A percentile compares a stretch with the other conserved stretches of the same genome.
phyloP scores from a whole-genome alignment of 2,797 vertebrate species.

The Scomberomorus guttatus region DNA sequence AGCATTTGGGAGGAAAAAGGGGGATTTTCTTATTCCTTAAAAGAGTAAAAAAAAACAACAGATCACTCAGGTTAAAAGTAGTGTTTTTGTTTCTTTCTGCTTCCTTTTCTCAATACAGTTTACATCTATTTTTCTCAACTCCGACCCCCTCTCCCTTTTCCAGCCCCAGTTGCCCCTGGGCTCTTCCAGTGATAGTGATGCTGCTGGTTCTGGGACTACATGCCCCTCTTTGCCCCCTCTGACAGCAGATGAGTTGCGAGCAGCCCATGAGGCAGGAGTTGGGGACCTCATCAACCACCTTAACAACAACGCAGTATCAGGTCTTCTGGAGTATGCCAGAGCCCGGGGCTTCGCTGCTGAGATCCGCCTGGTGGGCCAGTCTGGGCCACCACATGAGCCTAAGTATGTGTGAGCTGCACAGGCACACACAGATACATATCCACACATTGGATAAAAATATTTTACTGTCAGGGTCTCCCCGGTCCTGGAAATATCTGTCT shows the following conservation, averaged over 20 bases:
- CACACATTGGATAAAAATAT: not conserved
- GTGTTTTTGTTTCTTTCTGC: conserved; percentile 6
- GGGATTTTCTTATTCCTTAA: not conserved
- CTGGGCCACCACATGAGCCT: conserved; percentile 94
- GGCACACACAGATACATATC: not conserved
- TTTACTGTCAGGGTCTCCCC: not conserved
- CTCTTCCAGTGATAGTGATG: conserved; percentile 73
- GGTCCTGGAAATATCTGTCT: not conserved
- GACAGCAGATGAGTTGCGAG: conserved; percentile 86
- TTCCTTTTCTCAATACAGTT: not conserved
- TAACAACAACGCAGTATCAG: conserved; percentile 94
- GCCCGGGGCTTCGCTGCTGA: conserved; percentile 96
- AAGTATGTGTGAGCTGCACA: conserved; percentile 85
- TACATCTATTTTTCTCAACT: not conserved
- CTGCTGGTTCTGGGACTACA: conserved; percentile 58
- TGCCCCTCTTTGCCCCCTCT: conserved; percentile 82
- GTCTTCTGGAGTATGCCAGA: conserved; percentile 94
- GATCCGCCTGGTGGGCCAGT: conserved; percentile 94
- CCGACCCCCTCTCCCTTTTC: conserved; percentile 16
- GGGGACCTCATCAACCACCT: conserved; percentile 96
- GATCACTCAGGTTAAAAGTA: conserved; percentile 4
- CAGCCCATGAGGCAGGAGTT: conserved; percentile 87
- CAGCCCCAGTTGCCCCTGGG: conserved; percentile 81
- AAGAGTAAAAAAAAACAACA: not conserved
- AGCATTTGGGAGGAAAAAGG: not conserved